Evolutionary conservation across 35 echinoderm and acorn worm species (phyloP).

Genomic region (Lytechinus pictus): DNA sequence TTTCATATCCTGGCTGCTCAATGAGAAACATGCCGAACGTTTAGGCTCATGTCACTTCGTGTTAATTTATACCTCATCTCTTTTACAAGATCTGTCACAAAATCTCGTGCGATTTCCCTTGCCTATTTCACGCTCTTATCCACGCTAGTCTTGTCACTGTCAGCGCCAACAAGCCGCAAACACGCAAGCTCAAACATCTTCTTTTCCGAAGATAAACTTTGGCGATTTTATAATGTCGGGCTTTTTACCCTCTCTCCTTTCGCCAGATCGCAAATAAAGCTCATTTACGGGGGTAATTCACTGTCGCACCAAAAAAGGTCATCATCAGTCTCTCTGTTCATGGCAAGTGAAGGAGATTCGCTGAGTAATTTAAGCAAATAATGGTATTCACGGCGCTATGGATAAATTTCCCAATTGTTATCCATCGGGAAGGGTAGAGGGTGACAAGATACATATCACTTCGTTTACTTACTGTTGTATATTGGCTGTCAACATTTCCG

Average conservation of each 20-base stretch:
- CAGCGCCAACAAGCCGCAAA: slow-evolving; percentile 1
- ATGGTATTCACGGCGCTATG: not conserved
- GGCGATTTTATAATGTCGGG: not conserved
- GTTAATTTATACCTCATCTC: slow-evolving; percentile 26
- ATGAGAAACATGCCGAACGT: not conserved
- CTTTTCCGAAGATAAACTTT: slow-evolving; percentile 27
- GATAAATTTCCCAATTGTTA: not conserved
- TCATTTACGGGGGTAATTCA: not conserved
- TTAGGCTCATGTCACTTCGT: slow-evolving; percentile 28
- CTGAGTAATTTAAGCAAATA: slow-evolving; percentile 12
- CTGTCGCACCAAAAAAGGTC: not conserved
- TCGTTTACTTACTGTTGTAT: not conserved
- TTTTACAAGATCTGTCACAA: slow-evolving; percentile 37
- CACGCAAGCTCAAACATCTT: slow-evolving; percentile 27
- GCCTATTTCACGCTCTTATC: slow-evolving; percentile 28
- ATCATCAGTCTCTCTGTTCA: not conserved
- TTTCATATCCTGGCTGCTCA: not conserved
- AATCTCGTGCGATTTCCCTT: slow-evolving; percentile 24
- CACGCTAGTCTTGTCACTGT: not conserved
- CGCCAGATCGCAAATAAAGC: not conserved
- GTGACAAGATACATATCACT: not conserved
- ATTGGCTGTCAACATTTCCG: not conserved
- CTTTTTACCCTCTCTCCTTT: not conserved
- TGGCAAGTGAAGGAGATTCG: not conserved
- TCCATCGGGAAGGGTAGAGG: not conserved